Percentiles rank a stretch among this genome's conserved stretches.
Evolutionary conservation across 2,888 invertebrate genomes (phyloP).

Genomic region (Phasia obesa): DNA sequence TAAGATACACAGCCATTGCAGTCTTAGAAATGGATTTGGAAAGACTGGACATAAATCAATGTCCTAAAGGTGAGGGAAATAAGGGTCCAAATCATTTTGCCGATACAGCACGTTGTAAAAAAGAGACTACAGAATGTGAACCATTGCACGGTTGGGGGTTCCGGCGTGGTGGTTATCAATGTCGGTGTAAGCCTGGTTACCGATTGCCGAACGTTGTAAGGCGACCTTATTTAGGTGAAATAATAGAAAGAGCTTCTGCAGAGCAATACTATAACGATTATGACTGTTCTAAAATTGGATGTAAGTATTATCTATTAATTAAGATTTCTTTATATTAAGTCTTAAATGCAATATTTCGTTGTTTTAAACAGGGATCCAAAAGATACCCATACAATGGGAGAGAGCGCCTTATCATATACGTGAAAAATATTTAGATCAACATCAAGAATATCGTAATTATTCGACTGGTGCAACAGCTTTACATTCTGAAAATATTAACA

Average conservation of each 20-base stretch:
- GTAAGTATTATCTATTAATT: slow-evolving; percentile 85
- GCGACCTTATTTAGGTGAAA: slow-evolving; percentile 95
- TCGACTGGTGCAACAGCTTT: slow-evolving; percentile 87
- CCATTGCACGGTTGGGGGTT: slow-evolving; percentile 98
- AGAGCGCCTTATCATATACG: slow-evolving; percentile 87
- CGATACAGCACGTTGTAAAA: slow-evolving; percentile 95
- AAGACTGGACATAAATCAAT: slow-evolving; percentile 98
- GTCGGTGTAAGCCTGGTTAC: slow-evolving; percentile 94
- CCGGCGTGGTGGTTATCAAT: slow-evolving; percentile 96
- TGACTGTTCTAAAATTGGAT: slow-evolving; percentile 94
- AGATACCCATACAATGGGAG: slow-evolving; percentile 92
- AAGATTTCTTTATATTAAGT: not conserved
- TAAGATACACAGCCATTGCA: slow-evolving; percentile 92
- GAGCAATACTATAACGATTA: slow-evolving; percentile 97
- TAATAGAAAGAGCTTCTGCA: slow-evolving; percentile 95
- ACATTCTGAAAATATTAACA: slow-evolving; percentile 87
- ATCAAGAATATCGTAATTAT: slow-evolving; percentile 89
- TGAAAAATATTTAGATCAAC: slow-evolving; percentile 88
- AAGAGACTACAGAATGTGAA: slow-evolving; percentile 97
- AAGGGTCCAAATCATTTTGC: slow-evolving; percentile 93
- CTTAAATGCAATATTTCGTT: not conserved
- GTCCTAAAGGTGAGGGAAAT: slow-evolving; percentile 94
- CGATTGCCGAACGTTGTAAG: slow-evolving; percentile 93
- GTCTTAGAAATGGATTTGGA: slow-evolving; percentile 98
- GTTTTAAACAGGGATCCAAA: slow-evolving; percentile 89